These are phyloP conservation scores for Capreolus pygargus DNA, from an alignment of 2,113 vertebrate species.

Conservation along the genomic window DNA sequence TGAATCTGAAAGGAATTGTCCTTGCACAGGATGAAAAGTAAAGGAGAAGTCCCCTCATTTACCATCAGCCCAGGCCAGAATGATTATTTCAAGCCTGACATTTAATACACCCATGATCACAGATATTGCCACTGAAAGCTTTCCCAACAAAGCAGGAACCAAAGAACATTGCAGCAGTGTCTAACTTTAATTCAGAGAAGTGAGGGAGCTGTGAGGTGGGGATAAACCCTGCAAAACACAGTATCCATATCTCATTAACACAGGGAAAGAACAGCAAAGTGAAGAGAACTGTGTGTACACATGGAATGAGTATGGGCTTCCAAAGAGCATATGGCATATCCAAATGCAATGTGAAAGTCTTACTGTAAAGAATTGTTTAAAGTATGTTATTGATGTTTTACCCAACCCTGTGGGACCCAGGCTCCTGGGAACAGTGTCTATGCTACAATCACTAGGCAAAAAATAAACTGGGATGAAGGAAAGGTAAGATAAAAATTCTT, in stretches of 20 bases:
- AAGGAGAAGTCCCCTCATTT: neutral
- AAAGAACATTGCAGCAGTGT: neutral
- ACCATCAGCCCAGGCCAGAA: neutral
- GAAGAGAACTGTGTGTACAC: neutral
- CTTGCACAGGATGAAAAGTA: neutral
- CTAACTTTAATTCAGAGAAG: neutral
- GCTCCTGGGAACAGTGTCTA: neutral
- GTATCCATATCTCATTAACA: neutral
- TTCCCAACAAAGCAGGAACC: neutral
- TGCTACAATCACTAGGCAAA: neutral
- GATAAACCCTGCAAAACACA: neutral
- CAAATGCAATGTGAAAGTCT: neutral
- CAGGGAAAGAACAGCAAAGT: neutral
- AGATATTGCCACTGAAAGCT: conserved; percentile 27
- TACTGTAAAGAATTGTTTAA: neutral
- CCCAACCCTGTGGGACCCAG: neutral
- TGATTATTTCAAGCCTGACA: conserved; percentile 13
- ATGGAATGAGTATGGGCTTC: neutral
- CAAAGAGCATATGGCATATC: accelerated
- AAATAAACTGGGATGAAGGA: neutral
- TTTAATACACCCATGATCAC: neutral
- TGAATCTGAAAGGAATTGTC: neutral
- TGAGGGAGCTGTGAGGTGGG: neutral
- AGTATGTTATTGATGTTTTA: neutral
- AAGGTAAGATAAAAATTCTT: neutral